Evolutionary conservation across 53 echinoderm and acorn worm species (phyloP).

Genomic region (Crossaster papposus): DNA sequence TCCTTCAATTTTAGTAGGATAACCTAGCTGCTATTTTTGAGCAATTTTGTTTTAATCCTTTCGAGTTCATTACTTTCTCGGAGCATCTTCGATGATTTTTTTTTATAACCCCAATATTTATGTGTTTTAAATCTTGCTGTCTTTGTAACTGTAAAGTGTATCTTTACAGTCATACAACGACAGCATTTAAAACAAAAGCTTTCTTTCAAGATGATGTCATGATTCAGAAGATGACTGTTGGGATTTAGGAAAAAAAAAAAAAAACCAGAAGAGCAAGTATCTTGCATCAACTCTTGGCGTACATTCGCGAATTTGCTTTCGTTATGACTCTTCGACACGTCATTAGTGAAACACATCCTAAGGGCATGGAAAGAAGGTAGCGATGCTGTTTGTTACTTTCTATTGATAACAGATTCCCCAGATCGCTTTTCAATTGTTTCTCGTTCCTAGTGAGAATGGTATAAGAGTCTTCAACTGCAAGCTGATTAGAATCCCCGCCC

Average conservation of each 20-base stretch:
- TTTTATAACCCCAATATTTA: no score
- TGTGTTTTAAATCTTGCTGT: no score
- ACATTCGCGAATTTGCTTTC: not conserved
- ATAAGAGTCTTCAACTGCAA: not conserved
- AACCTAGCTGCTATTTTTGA: no score
- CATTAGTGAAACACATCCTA: not conserved
- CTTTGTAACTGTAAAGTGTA: no score
- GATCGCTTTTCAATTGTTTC: not conserved
- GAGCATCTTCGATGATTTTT: no score
- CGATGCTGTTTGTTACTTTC: not conserved
- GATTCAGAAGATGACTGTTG: not conserved
- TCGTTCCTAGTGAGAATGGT: not conserved
- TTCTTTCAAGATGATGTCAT: not conserved
- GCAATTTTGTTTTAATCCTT: no score
- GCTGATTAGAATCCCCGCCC: not conserved
- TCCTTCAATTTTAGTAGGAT: no score
- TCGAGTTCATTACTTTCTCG: no score
- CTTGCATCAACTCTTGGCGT: not conserved
- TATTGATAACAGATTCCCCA: not conserved
- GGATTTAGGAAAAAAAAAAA: not conserved
- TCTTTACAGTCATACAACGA: no score
- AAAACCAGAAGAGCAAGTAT: not conserved
- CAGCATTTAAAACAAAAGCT: no score
- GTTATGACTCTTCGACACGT: not conserved
- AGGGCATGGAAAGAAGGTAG: not conserved